Evolutionary conservation across 2,797 vertebrate genomes (phyloP), one percentile per base, ranked within the genome.

Genomic region (Pangasius sanitwongsei): DNA sequence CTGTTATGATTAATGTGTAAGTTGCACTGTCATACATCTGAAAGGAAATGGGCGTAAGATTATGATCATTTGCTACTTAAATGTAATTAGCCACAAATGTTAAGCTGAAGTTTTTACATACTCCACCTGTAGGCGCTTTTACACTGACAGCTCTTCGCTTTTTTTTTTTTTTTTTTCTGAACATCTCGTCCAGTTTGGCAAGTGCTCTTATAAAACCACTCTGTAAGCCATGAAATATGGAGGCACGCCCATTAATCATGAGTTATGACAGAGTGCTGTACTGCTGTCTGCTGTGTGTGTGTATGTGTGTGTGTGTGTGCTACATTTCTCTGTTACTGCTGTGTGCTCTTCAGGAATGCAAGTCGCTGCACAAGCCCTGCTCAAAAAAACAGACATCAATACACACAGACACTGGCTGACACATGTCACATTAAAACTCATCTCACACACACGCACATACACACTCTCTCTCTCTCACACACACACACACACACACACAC

Each of bases 161-260:
- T 23, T 44, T 6, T n/a, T 31, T 31, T 23, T 44, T 6, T n/a
- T 7, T 55, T 31, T 31, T 18, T 41, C 4, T 28, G 0, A 72
- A 72, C 7, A 55, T 70, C 53, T 53, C 20, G 16, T 67, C 41
- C 84, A 89, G 82, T 83, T 83, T 75, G 34, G 50, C 80, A 87
- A 69, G 67, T 86, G 55, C 41, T 75, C 78, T 25, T 18, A 86
- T 83, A 74, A 70, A 53, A n/a, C 57, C 44, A 53, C 44, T 75
- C 80, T 86, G 65, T 53, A 63, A 86, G 53, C 15, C 75, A 86
- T 72, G 48, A 70, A 86, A 86, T 65, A 83, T 70, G 82, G 61
- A 87, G 89, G 70, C 80, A 87, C 28, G 70, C 85, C 81, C 67
- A 84, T 78, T 89, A 89, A 86, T 86, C 67, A 70, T 74, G 41